phyloP scores from a whole-genome alignment of 30 jellyfish, hydroid and myxozoan species.

The Rhopilema esculentum region DNA sequence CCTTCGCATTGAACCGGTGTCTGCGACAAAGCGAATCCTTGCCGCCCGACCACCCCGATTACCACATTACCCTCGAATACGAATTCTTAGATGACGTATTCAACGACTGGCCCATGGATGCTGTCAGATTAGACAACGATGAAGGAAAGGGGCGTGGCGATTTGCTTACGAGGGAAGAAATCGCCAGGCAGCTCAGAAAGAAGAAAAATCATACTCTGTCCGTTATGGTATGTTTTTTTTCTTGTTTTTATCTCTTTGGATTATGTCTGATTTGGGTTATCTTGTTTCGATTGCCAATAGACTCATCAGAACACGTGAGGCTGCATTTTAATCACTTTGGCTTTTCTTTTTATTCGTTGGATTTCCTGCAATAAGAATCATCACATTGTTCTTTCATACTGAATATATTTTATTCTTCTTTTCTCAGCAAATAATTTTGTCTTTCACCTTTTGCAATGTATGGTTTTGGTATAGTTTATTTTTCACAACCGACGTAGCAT shows the following conservation, averaged over 20 bases:
- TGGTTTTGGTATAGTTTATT: too few species aligned
- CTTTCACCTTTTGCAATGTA: too few species aligned
- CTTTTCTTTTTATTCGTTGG: too few species aligned
- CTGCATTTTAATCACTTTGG: too few species aligned
- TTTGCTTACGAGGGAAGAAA: constrained; percentile 56
- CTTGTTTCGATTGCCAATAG: too few species aligned
- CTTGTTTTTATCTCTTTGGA: not conserved
- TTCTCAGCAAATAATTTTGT: too few species aligned
- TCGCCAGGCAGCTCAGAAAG: constrained; percentile 62
- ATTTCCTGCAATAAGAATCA: too few species aligned
- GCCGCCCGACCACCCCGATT: constrained; percentile 77
- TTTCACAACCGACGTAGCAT: too few species aligned
- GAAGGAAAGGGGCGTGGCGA: constrained; percentile 82
- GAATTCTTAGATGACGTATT: constrained; percentile 90
- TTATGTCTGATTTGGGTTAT: too few species aligned
- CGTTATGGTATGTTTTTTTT: constrained; percentile 67
- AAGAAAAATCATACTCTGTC: constrained; percentile 72
- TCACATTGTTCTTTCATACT: too few species aligned
- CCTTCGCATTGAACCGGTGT: constrained; percentile 75
- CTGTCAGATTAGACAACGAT: constrained; percentile 70
- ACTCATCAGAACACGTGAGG: too few species aligned
- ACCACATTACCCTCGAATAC: constrained; percentile 70
- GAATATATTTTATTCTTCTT: too few species aligned
- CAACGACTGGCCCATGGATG: constrained; percentile 88
- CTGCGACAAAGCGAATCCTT: constrained; percentile 41